Evolutionary conservation across 2,797 vertebrate species (phyloP).

Genomic region (Dromococcyx pavoninus): DNA sequence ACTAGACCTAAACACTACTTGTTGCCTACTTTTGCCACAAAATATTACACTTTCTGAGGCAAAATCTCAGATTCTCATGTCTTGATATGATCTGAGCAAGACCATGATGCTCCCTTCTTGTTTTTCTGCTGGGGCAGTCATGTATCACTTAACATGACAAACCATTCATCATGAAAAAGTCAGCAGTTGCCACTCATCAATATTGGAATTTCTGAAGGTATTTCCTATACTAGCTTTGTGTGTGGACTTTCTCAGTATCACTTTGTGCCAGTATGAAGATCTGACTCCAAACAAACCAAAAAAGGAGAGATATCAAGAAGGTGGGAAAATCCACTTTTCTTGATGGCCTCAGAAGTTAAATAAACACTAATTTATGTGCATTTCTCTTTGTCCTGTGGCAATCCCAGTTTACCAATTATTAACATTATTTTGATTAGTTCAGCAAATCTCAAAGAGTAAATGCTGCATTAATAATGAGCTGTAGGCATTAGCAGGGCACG

Average conservation of each 20-base stretch:
- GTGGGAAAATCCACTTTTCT: not conserved
- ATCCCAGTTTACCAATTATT: not conserved
- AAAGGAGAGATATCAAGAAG: not conserved
- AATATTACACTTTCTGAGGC: not conserved
- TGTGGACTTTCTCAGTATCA: not conserved
- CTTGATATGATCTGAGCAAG: not conserved
- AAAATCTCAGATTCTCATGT: not conserved
- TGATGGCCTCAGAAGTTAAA: not conserved
- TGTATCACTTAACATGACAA: not conserved
- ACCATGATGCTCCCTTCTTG: not conserved
- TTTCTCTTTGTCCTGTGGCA: not conserved
- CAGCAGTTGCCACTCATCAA: not conserved
- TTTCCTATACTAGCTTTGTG: not conserved
- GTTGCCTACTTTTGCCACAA: not conserved
- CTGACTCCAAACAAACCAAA: not conserved
- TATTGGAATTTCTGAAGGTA: not conserved
- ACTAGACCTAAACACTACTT: not conserved
- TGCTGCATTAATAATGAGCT: slow-evolving; percentile 9
- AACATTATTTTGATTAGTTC: slow-evolving; percentile 27
- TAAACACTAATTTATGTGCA: not conserved
- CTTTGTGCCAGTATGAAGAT: not conserved
- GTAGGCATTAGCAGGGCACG: not conserved
- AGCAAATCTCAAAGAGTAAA: not conserved
- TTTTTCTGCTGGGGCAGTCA: not conserved
- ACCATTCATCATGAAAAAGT: not conserved